phyloP scores from a whole-genome alignment of 2,888 invertebrate species.

The Ectemnius cavifrons region DNA sequence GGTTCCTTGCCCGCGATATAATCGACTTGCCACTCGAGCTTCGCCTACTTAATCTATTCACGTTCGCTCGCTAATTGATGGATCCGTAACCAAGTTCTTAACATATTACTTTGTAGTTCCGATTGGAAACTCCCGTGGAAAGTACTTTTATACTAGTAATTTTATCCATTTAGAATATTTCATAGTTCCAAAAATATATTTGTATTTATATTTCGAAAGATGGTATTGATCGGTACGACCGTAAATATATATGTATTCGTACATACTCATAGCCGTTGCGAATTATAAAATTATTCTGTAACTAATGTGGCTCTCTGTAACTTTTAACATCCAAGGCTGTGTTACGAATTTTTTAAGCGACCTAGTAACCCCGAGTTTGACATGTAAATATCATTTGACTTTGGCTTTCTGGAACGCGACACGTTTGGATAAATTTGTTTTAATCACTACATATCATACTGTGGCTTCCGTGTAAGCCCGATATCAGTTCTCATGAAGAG shows the following conservation, averaged over 20 bases:
- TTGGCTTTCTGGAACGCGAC: constrained; percentile 16
- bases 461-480: not conserved
- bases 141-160: not conserved
- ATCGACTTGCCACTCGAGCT: not conserved
- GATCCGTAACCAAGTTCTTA: not conserved
- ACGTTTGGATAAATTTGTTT: constrained; percentile 25
- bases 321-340: not conserved
- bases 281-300: not conserved
- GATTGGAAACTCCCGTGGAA: not conserved
- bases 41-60: not conserved
- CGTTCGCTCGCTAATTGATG: constrained; percentile 3
- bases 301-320: not conserved
- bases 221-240: no score
- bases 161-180: not conserved
- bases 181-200: no score
- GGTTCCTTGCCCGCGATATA: constrained; percentile 9
- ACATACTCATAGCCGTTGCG: not conserved
- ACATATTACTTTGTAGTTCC: not conserved
- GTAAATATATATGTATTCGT: not conserved
- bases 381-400: constrained; percentile 31
- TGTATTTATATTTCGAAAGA: no score
- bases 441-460: constrained; percentile 4
- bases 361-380: constrained; percentile 22
- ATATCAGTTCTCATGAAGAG: constrained; percentile 17
- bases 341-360: not conserved